Evolutionary conservation across 2,113 vertebrate genomes (phyloP).

Genomic region (Pygoscelis adeliae): DNA sequence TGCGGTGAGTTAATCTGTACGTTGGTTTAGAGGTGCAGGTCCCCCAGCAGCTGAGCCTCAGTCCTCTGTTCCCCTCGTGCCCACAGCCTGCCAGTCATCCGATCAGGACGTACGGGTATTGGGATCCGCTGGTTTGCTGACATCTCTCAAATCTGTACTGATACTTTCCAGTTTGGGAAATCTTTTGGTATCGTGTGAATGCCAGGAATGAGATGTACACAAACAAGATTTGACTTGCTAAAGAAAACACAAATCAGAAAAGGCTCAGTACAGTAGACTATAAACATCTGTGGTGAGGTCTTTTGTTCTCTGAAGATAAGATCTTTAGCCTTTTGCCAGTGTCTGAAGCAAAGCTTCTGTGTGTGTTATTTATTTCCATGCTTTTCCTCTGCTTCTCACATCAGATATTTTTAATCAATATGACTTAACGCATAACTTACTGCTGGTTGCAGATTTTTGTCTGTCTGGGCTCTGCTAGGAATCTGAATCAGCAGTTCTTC

Average conservation of each 20-base stretch:
- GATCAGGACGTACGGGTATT: fast-evolving
- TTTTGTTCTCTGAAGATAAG: conserved; percentile 55
- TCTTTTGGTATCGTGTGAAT: not conserved
- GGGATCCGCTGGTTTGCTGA: not conserved
- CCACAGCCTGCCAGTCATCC: not conserved
- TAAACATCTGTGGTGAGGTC: conserved; percentile 42
- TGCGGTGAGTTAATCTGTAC: fast-evolving
- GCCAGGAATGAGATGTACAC: conserved; percentile 38
- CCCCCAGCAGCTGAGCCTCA: not conserved
- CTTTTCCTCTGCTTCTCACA: not conserved
- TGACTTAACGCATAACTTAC: not conserved
- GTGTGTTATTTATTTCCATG: not conserved
- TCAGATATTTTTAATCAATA: not conserved
- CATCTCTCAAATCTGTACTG: not conserved
- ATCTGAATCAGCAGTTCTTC: not conserved
- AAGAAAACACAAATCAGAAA: not conserved
- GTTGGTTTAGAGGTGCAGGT: not conserved
- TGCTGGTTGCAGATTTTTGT: not conserved
- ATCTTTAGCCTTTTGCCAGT: conserved; percentile 6
- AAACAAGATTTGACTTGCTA: conserved; percentile 55
- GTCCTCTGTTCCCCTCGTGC: not conserved
- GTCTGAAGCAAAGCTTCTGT: conserved; percentile 8
- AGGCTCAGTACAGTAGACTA: not conserved
- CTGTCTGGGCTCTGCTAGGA: not conserved
- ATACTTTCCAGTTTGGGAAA: not conserved